Base-by-base conservation (phyloP, 2,888 invertebrate genomes). In the Aphidius colemani region DNA sequence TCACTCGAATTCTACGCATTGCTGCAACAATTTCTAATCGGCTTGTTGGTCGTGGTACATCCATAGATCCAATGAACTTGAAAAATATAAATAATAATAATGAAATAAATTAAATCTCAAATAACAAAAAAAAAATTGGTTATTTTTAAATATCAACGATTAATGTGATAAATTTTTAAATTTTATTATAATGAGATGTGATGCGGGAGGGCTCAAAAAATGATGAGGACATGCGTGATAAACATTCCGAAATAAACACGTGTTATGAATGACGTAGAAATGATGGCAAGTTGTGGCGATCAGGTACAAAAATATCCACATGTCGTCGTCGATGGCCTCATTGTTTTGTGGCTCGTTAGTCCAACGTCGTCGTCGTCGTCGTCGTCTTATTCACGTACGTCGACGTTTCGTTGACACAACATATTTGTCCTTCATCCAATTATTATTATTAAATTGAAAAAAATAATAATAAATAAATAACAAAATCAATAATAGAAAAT, bases 1-100 rank as follows among this genome's bases (percentile, higher is more conserved):
- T 93, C 85, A 98, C 98, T 83, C 98, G 89, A 82, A 98, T 98
- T 78, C 96, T 88, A 68, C 98, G 90, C 98, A 99, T 99, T 69
- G 98, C 98, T 69, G 98, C 96, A 66, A 99, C 98, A 82, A 99
- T 99, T 86, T 99, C 98, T 72, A 98, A 94, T 74, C 98, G 88
- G 82, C 95, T 98, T 72, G 94, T 94, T 43, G 98, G 98, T 72
- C 98, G 87, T 13, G 97, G 95, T 74, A 99, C 96, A 83, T 98
- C 98, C 90, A 98, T 88, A 70, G 95, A 96, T 72, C 98, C 98
- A 82, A 99, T 98, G 84, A 96, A 97, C 98, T 99, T 90, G 59
- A 92, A 91, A 76, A 83, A n/a, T 53, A 56, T 48, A 11, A 64
- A 48, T 55, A 49, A 10, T 11, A 44, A 44, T 41, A 39, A 53